These are phyloP conservation scores for Rhinoderma darwinii DNA, from an alignment of 2,113 vertebrate species.

Conservation along the genomic window DNA sequence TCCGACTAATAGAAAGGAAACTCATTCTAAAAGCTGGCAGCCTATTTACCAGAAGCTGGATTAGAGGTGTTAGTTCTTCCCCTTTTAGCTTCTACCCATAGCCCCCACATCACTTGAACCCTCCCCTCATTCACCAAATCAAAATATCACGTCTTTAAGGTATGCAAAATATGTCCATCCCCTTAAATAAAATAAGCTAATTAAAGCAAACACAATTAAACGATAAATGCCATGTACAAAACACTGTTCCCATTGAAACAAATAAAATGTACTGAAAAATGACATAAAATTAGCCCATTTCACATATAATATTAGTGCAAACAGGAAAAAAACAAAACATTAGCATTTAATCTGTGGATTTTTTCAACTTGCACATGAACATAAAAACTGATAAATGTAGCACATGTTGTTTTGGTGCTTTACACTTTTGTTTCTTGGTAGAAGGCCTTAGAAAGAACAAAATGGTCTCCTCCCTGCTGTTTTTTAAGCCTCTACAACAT, in stretches of 20 bases:
- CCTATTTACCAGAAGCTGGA: slow-evolving; percentile 84
- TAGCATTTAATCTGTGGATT: background rate
- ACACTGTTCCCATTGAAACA: background rate
- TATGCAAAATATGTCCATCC: slow-evolving; percentile 67
- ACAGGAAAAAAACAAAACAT: background rate
- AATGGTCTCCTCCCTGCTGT: slow-evolving; percentile 48
- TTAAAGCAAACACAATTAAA: background rate
- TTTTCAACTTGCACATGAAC: background rate
- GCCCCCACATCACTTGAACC: slow-evolving; percentile 60
- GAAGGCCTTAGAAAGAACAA: slow-evolving; percentile 39
- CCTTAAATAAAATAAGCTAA: background rate
- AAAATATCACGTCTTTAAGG: slow-evolving; percentile 79
- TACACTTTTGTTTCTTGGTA: slow-evolving; percentile 35
- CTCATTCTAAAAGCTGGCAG: slow-evolving; percentile 85
- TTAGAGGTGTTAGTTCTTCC: slow-evolving; percentile 86
- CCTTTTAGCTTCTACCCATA: slow-evolving; percentile 76
- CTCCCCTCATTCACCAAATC: slow-evolving; percentile 67
- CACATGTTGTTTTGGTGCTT: slow-evolving; percentile 25
- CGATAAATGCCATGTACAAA: background rate
- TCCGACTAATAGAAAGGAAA: slow-evolving; percentile 89
- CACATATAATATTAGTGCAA: background rate
- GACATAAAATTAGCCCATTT: background rate
- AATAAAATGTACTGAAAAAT: background rate
- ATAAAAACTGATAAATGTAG: slow-evolving; percentile 27
- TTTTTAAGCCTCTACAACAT: slow-evolving; percentile 48